phyloP scores from a whole-genome alignment of 2,888 invertebrate species.

The Trissoscelio sp. region DNA sequence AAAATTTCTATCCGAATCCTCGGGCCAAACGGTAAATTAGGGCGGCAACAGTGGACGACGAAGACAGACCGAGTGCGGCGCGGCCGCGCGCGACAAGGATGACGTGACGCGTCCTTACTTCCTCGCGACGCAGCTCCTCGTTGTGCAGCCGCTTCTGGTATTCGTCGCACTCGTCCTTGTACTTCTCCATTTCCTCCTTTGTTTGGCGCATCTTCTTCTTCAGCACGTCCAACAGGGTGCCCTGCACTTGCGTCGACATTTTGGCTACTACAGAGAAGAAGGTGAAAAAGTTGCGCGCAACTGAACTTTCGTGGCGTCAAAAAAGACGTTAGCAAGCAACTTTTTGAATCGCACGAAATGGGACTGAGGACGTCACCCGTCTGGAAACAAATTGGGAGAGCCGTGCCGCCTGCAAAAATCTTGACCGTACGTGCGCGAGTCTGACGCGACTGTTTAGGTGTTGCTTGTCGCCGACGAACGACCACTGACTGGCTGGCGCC shows the following conservation, averaged over 20 bases:
- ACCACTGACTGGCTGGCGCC: conserved; percentile 77
- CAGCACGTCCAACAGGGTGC: conserved; percentile 97
- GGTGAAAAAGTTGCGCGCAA: no score
- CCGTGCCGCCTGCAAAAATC: conserved; percentile 66
- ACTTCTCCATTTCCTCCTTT: conserved; percentile 99
- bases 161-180: conserved; percentile 98
- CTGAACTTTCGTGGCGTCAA: neutral
- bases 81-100: conserved; percentile 11
- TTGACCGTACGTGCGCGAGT: conserved; percentile 26
- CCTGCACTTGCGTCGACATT: conserved; percentile 96
- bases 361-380: conserved; percentile 24
- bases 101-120: conserved; percentile 90
- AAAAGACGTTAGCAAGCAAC: no score
- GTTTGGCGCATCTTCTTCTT: conserved; percentile 99
- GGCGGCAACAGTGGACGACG: conserved; percentile 45
- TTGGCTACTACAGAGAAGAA: no score
- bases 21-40: conserved; percentile 32
- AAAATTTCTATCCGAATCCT: neutral
- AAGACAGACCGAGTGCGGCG: conserved; percentile 15
- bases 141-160: conserved; percentile 97
- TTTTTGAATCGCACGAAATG: no score
- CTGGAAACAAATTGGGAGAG: conserved; percentile 25
- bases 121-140: conserved; percentile 98
- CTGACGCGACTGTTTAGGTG: conserved; percentile 67
- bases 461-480: conserved; percentile 74